phyloP scores from a whole-genome alignment of 2,888 invertebrate species.

The Rugalucina vietnamica region DNA sequence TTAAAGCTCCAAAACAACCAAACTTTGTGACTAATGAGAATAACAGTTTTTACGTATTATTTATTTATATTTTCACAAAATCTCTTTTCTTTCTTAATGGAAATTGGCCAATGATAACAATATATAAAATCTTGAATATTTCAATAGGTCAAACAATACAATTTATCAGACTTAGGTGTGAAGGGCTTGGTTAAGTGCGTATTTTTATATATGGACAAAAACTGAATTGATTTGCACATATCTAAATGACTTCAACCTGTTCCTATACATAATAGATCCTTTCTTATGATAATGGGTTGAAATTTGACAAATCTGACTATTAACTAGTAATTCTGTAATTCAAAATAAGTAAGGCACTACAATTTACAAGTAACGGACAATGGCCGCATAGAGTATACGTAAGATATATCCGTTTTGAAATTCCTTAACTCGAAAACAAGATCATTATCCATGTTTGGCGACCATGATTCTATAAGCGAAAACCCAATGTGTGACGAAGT shows the following conservation, averaged over 20 bases:
- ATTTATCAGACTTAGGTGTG: constrained; percentile 13
- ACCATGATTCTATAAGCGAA: too few species aligned
- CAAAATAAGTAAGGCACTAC: not conserved
- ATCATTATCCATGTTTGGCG: too few species aligned
- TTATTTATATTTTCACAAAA: not conserved
- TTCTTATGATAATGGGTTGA: not conserved
- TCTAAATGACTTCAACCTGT: not conserved
- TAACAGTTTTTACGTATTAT: not conserved
- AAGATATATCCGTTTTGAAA: too few species aligned
- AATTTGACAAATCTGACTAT: not conserved
- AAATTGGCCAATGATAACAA: not conserved
- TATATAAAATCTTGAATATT: not conserved
- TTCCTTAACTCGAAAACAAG: too few species aligned
- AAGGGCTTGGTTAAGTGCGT: not conserved
- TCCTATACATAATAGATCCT: not conserved
- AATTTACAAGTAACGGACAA: too few species aligned
- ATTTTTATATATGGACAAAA: not conserved
- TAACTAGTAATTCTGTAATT: not conserved
- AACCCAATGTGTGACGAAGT: too few species aligned
- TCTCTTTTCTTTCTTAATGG: not conserved
- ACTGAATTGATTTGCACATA: not conserved
- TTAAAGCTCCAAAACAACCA: too few species aligned
- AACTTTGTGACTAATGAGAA: too few species aligned
- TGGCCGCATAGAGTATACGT: too few species aligned
- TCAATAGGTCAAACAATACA: constrained; percentile 3